phyloP scores from a whole-genome alignment of 2,888 invertebrate species.

The Chironomus riparius region DNA sequence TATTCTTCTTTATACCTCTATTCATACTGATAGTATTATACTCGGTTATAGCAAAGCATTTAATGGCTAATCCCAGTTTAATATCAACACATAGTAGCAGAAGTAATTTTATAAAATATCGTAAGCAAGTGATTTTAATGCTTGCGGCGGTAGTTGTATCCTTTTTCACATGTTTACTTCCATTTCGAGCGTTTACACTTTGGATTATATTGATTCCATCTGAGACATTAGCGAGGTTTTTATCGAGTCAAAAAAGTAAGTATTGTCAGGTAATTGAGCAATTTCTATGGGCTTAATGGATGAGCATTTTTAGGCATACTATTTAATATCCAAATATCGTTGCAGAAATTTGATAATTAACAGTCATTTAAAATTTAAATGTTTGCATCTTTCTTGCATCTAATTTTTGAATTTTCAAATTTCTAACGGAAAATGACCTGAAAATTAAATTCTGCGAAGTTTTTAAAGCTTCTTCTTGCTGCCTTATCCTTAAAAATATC shows the following conservation, averaged over 20 bases:
- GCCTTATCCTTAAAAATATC: not conserved
- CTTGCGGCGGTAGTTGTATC: conserved; percentile 79
- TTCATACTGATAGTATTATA: conserved; percentile 72
- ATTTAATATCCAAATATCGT: too few relatives aligned
- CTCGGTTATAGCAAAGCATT: conserved; percentile 73
- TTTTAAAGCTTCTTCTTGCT: too few relatives aligned
- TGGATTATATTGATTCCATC: conserved; percentile 75
- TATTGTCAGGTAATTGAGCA: not conserved
- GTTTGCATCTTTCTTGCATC: not conserved
- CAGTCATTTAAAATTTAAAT: not conserved
- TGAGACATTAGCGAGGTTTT: conserved; percentile 48
- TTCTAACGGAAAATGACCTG: too few relatives aligned
- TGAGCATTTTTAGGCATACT: too few relatives aligned
- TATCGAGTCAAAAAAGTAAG: conserved; percentile 1
- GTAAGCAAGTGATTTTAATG: conserved; percentile 80
- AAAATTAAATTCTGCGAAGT: too few relatives aligned
- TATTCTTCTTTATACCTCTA: conserved; percentile 80
- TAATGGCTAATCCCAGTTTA: conserved; percentile 70
- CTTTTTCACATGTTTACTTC: conserved; percentile 83
- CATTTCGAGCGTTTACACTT: conserved; percentile 77
- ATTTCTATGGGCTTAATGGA: too few relatives aligned
- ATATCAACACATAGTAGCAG: conserved; percentile 50
- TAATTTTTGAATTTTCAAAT: too few relatives aligned
- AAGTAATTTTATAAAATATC: conserved; percentile 55
- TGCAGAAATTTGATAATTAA: too few relatives aligned